Percentiles rank a stretch among this genome's conserved stretches.
These are phyloP conservation scores for Ariolimax columbianus DNA, from an alignment of 2,888 invertebrate genomes.

Conservation along the genomic window DNA sequence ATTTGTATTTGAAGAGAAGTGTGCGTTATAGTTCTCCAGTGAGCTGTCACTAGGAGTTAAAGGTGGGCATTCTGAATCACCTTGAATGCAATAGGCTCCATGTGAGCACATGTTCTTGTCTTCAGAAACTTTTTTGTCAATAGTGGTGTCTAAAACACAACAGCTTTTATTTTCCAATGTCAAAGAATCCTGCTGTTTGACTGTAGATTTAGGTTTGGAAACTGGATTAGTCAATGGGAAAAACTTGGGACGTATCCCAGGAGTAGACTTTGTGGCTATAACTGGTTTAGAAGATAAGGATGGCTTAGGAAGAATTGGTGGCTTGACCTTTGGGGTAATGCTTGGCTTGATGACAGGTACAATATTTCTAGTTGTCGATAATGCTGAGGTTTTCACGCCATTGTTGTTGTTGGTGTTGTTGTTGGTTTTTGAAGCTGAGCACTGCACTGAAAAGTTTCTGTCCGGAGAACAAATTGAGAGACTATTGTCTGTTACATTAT, in stretches of 20 bases:
- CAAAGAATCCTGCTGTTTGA: background rate
- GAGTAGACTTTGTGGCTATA: conserved; percentile 62
- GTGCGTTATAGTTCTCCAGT: background rate
- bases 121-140: conserved; percentile 54
- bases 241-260: conserved; percentile 2
- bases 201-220: background rate
- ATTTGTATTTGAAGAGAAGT: background rate
- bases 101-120: conserved; percentile 44
- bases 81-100: conserved; percentile 30
- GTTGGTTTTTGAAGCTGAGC: background rate
- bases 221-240: conserved; percentile 4
- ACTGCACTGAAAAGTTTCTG: background rate
- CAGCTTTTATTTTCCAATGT: background rate
- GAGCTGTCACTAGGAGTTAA: background rate
- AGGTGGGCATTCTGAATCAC: background rate
- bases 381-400: background rate
- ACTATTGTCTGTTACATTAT: background rate
- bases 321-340: conserved; percentile 39
- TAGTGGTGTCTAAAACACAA: conserved; percentile 53
- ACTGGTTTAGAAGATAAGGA: conserved; percentile 68
- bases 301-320: conserved; percentile 67
- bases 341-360: conserved; percentile 11
- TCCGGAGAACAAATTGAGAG: background rate
- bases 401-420: background rate
- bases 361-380: background rate